Base-by-base conservation (phyloP, 2,888 invertebrate genomes). In the Agelastica alni region DNA sequence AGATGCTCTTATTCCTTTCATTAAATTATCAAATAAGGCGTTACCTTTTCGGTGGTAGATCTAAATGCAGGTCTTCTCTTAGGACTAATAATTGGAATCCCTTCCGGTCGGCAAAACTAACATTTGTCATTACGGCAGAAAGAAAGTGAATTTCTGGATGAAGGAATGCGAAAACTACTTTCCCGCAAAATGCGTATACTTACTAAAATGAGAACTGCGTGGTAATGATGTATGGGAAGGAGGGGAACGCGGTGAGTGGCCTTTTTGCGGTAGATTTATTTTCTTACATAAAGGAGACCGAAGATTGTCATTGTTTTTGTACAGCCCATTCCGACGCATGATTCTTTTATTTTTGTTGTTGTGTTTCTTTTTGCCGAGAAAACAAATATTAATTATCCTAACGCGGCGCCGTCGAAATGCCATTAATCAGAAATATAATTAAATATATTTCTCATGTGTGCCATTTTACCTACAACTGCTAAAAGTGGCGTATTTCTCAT, bases 261-360 rank as follows among this genome's bases (percentile, higher is more conserved):
- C 47, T 51, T 59, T 59, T 53, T 51, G 53, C 53, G 59, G 51
- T 59, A 43, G 51, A 59, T 59, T 56, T 59, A 59, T 54, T 49
- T 49, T 41, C 49, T 49, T 42, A 49, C 41, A 41, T 37, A 48
- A 9, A 16, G 28, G 28, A 10, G 4, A 2, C 4, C 18, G 36
- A 16, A 37, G 13, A 14, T n/a, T 13, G 41, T 13, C 22, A 26
- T 42, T 42, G 37, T 42, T 22, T 22, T 14, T 20, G 14, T 10
- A 10, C 10, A 42, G 41, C 26, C 14, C 26, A 26, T 14, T 5
- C 20, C 20, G 39, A 39, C 12, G 28, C 14, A 42, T 20, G 10
- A 41, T 22, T 9, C 22, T n/a, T 18, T 18, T 37, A 12, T 36
- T 36, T n/a, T 16, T 22, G 20, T 39, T 12, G 20, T 12, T 12